A percentile compares a stretch with the other conserved stretches of the same genome.
Conservation (phyloP, 92 coral and sea anemone genomes). For the Zoanthus sansibaricus region DNA sequence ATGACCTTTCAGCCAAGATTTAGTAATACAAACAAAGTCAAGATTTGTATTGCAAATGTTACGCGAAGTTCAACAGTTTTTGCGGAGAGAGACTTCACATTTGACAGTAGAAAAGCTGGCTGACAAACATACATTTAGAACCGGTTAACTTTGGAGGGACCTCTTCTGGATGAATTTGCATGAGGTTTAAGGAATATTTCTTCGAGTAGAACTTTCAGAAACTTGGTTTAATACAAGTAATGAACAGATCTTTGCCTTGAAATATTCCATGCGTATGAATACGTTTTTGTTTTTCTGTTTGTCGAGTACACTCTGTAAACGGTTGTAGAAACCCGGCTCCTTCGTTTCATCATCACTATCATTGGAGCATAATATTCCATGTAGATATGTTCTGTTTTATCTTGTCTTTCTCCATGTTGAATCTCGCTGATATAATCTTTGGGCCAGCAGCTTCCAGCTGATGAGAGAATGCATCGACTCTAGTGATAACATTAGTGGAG, state of each 20-base stretch:
- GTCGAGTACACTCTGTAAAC: slow-evolving; percentile 5
- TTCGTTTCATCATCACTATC: neutral
- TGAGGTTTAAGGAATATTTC: slow-evolving; percentile 28
- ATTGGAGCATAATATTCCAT: slow-evolving; percentile 2
- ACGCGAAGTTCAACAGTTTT: slow-evolving; percentile 9
- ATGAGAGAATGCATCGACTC: slow-evolving; percentile 17
- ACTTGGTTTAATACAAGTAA: neutral
- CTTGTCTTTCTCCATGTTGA: slow-evolving; percentile 3
- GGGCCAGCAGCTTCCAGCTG: slow-evolving; percentile 21
- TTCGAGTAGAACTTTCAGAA: neutral
- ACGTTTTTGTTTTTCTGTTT: slow-evolving; percentile 1
- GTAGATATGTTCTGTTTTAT: neutral
- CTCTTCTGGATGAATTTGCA: slow-evolving; percentile 16
- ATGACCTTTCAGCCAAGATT: slow-evolving; percentile 20
- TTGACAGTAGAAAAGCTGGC: neutral
- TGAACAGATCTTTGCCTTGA: slow-evolving; percentile 29
- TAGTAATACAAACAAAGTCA: slow-evolving; percentile 16
- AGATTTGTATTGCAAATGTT: neutral
- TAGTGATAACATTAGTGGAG: slow-evolving; percentile 4
- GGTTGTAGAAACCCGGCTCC: neutral
- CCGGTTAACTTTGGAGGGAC: neutral
- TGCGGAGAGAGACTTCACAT: neutral
- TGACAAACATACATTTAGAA: neutral
- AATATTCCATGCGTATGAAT: slow-evolving; percentile 1
- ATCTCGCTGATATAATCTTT: neutral